Conservation (phyloP, 2,888 invertebrate species). For the Ectemnius lituratus region DNA sequence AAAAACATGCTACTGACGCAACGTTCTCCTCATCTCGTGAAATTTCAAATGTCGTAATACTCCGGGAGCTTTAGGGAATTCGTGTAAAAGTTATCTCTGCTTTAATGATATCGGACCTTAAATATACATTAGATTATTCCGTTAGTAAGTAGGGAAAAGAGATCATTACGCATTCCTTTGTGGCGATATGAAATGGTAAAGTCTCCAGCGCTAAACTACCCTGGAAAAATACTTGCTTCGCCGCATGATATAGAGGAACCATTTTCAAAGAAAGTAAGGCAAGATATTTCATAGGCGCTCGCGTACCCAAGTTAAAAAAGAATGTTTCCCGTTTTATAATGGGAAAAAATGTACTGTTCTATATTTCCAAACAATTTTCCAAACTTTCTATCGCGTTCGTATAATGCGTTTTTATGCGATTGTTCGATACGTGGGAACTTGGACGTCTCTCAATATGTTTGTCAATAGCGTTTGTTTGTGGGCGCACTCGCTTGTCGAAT, state of each 20-base stretch:
- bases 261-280: no score
- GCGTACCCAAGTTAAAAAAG: no score
- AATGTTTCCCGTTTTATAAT: no score
- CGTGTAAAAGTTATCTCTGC: constrained; percentile 30
- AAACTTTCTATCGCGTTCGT: background rate
- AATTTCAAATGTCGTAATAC: constrained; percentile 16
- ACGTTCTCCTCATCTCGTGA: background rate
- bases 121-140: constrained; percentile 37
- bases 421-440: background rate
- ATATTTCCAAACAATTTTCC: background rate
- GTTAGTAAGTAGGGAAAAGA: background rate
- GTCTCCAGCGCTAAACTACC: background rate
- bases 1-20: constrained; percentile 1
- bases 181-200: constrained; percentile 11
- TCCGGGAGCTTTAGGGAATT: background rate
- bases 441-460: constrained; percentile 10
- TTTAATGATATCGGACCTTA: constrained; percentile 39
- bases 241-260: no score
- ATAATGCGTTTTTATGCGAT: constrained; percentile 15
- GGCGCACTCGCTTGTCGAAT: background rate
- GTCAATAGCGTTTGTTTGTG: constrained; percentile 11
- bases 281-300: no score
- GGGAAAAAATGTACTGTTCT: no score
- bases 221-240: no score
- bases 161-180: constrained; percentile 46